phyloP scores from a whole-genome alignment of 1,140 invertebrate genomes.

The Sarcophaga bullata region DNA sequence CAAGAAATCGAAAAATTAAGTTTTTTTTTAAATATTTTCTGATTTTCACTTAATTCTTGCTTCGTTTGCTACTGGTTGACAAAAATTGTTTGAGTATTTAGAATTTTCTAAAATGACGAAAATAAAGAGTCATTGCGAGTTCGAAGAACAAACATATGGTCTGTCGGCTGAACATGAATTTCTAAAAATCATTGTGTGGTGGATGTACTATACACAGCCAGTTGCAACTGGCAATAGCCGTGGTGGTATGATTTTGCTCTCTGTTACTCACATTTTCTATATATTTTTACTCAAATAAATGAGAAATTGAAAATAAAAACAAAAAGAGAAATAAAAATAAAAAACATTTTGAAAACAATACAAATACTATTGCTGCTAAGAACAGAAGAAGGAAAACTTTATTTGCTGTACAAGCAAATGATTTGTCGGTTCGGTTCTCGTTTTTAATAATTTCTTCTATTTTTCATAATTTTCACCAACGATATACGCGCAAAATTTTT shows the following conservation, averaged over 20 bases:
- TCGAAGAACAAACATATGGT: no score
- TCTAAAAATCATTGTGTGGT: no score
- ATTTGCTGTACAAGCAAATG: conserved; percentile 13
- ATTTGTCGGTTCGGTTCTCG: neutral
- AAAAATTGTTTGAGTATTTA: conserved; percentile 3
- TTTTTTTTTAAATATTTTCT: neutral
- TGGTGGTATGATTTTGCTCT: neutral
- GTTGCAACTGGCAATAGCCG: neutral
- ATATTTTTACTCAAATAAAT: conserved; percentile 2
- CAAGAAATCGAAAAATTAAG: conserved; percentile 24
- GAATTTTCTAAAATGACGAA: neutral
- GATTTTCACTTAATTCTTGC: no score
- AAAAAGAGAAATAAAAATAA: no score
- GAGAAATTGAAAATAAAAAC: no score
- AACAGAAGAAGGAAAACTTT: conserved; percentile 7
- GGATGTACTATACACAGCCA: neutral
- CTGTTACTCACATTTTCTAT: neutral
- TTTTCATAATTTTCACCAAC: conserved; percentile 14
- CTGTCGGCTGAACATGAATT: no score
- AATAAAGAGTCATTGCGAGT: neutral
- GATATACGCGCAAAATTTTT: neutral
- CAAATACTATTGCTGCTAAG: neutral
- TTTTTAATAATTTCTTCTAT: conserved; percentile 18
- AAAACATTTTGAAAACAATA: no score
- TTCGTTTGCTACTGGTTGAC: neutral